phyloP scores from a whole-genome alignment of 2,797 vertebrate genomes.

The Sphenodon punctatus region DNA sequence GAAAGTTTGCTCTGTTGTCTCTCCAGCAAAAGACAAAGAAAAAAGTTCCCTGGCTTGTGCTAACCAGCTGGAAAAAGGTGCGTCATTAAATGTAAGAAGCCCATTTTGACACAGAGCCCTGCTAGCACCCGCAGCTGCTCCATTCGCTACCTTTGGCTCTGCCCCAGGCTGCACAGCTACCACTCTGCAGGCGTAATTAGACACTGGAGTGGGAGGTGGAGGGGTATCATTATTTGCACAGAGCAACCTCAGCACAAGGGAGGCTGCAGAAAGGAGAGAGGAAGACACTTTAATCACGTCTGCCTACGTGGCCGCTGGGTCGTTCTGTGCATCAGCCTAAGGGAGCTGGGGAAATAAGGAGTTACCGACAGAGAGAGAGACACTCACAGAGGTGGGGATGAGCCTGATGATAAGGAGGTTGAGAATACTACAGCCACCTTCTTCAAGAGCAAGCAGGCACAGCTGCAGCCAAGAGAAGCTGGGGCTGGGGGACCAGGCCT shows the following conservation, averaged over 20 bases:
- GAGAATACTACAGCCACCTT: not conserved
- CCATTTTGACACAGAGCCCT: constrained; percentile 7
- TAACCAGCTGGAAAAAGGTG: constrained; percentile 21
- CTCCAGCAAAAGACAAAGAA: not conserved
- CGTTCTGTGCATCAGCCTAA: not conserved
- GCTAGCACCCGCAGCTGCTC: constrained; percentile 6
- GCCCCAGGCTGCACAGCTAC: constrained; percentile 30
- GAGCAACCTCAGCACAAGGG: not conserved
- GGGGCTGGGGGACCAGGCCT: not conserved
- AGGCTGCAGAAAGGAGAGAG: not conserved
- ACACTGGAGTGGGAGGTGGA: not conserved
- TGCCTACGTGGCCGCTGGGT: not conserved
- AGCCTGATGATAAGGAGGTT: not conserved
- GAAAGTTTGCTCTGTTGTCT: constrained; percentile 11
- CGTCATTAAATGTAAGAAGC: constrained; percentile 36
- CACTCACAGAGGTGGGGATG: not conserved
- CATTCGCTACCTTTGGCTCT: constrained; percentile 40
- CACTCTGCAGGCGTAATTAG: constrained; percentile 13
- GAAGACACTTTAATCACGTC: not conserved
- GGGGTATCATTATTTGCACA: not conserved
- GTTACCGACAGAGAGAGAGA: not conserved
- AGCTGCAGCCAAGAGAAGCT: not conserved
- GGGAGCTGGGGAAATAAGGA: not conserved
- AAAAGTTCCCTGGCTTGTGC: constrained; percentile 21
- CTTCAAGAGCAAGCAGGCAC: not conserved